Evolutionary conservation across 1,140 invertebrate genomes (phyloP), one percentile per base, ranked within the genome.

Genomic region (Nephila pilipes): DNA sequence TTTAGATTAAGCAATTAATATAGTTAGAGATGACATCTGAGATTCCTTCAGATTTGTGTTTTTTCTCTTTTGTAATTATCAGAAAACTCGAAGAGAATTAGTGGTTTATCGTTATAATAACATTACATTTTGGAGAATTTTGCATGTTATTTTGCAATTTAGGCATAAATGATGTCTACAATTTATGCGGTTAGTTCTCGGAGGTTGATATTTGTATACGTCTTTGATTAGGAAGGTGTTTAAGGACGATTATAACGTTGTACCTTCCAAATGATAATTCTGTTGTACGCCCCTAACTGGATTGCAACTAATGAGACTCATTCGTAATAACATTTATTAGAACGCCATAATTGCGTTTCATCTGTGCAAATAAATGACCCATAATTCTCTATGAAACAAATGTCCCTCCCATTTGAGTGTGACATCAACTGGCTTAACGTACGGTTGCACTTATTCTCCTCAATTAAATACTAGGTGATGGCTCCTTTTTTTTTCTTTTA

Each of bases 281-380:
- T 87, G 29, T 57, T 36, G 29, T 20, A 60, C 58, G 60, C 29
- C 54, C 32, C 85, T 29, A 87, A 87, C 85, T 87, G 57, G 85
- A 87, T 87, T 29, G 85, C 85, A 87, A 6, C 60, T 87, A 87
- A 87, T 87, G 85, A 87, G 85, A 8, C 36, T 29, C 57, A 60
- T 87, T 87, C 85, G 55, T 87, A 25, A 57, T 20, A 57, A 63
- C 85, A 87, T 87, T 87, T 87, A 87, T 87, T 87, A 87, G 60
- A 87, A 87, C 29, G 85, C 60, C 57, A 55, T 87, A 87, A 87
- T 87, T 87, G 85, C 85, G 85, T 87, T 87, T 55, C 85, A 87
- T 87, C 85, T 87, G 85, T 3, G 57, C 55, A 87, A 83, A 63
- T 87, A 60, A 87, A 87, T 87, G 85, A 87, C 85, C 36, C 85